Conservation (phyloP, 2,113 vertebrate genomes). For the Polypterus senegalus region DNA sequence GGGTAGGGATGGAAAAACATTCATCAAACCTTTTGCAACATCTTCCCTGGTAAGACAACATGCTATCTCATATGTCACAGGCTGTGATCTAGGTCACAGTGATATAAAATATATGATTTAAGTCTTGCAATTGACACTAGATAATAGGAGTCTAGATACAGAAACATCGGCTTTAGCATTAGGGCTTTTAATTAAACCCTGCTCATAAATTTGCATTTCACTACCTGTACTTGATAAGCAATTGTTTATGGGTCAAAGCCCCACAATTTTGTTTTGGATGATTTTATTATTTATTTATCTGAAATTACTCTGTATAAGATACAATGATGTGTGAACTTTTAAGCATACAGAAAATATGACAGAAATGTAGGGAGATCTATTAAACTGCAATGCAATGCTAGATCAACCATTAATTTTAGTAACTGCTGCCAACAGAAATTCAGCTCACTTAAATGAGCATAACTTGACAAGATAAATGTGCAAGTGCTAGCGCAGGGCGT, state of each 20-base stretch:
- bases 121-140: constrained; percentile 59
- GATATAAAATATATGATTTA: constrained; percentile 68
- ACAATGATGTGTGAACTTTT: background rate
- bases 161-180: constrained; percentile 44
- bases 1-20: constrained; percentile 74
- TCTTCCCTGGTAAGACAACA: constrained; percentile 62
- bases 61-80: constrained; percentile 57
- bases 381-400: background rate
- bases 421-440: background rate
- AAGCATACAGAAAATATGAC: background rate
- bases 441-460: background rate
- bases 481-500: background rate
- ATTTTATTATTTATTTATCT: constrained; percentile 50
- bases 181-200: constrained; percentile 61
- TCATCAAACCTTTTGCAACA: constrained; percentile 58
- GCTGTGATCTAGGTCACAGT: constrained; percentile 61
- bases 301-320: constrained; percentile 10
- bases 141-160: constrained; percentile 62
- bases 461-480: background rate
- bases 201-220: constrained; percentile 55
- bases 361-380: background rate
- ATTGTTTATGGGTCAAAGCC: constrained; percentile 53
- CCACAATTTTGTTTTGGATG: constrained; percentile 55
- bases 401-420: background rate
- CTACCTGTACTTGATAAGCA: constrained; percentile 52